Percentiles rank a stretch among this genome's conserved stretches.
These are phyloP conservation scores for Homarus americanus DNA, from an alignment of 1,140 invertebrate species.

Conservation along the genomic window DNA sequence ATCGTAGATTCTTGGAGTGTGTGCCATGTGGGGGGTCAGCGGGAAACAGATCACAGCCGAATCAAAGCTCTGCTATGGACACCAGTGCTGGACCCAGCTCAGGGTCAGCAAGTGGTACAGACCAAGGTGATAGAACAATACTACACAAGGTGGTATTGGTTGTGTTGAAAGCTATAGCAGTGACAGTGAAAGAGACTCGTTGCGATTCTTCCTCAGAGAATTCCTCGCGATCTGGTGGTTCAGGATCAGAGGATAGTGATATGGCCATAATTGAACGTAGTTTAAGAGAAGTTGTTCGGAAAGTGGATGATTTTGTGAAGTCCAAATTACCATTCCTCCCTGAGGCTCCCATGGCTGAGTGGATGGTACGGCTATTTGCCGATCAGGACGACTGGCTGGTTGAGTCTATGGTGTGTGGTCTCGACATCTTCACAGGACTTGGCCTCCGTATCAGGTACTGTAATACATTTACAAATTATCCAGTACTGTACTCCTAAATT, in stretches of 20 bases:
- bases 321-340: slow-evolving; percentile 90
- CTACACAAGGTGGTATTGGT: slow-evolving; percentile 90
- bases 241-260: slow-evolving; percentile 84
- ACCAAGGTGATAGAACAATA: slow-evolving; percentile 82
- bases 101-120: slow-evolving; percentile 51
- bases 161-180: slow-evolving; percentile 91
- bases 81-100: slow-evolving; percentile 52
- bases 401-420: slow-evolving; percentile 94
- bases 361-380: slow-evolving; percentile 91
- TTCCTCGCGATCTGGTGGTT: slow-evolving; percentile 78
- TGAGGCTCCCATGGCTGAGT: slow-evolving; percentile 90
- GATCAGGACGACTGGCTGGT: slow-evolving; percentile 95
- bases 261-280: slow-evolving; percentile 92
- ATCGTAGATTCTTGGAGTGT: slow-evolving; percentile 86
- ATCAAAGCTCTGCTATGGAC: slow-evolving; percentile 34
- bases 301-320: slow-evolving; percentile 90
- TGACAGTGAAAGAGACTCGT: slow-evolving; percentile 92
- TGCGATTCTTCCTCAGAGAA: slow-evolving; percentile 86
- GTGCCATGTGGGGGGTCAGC: slow-evolving; percentile 81
- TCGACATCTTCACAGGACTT: slow-evolving; percentile 89
- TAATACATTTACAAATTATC: too few relatives aligned
- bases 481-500: too few relatives aligned
- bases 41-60: slow-evolving; percentile 75
- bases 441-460: slow-evolving; percentile 87
- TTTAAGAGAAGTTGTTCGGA: slow-evolving; percentile 86